These are phyloP conservation scores for Orcinus orca DNA, from an alignment of 2,113 vertebrate species.

Conservation along the genomic window DNA sequence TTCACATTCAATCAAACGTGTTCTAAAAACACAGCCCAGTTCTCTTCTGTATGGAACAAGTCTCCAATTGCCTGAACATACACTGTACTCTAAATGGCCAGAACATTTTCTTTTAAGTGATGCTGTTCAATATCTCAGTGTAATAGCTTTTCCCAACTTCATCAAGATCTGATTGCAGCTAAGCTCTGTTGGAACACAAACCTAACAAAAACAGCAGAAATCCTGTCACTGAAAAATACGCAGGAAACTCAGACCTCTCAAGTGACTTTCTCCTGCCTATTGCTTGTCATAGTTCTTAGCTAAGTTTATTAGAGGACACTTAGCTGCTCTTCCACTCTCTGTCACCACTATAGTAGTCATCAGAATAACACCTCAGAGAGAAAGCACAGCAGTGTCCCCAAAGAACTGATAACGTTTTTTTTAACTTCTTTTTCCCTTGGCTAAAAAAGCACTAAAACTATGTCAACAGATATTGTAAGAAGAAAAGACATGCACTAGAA, in stretches of 20 bases:
- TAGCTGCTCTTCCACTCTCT: neutral
- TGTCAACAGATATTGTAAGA: constrained; percentile 1
- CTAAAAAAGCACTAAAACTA: neutral
- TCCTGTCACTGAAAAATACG: neutral
- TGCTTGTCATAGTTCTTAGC: neutral
- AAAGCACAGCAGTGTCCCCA: neutral
- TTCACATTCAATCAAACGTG: neutral
- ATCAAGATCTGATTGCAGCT: neutral
- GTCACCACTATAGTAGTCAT: constrained; percentile 14
- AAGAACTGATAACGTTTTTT: neutral
- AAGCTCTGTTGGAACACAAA: neutral
- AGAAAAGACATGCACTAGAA: neutral
- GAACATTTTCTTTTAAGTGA: neutral
- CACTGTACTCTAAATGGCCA: neutral
- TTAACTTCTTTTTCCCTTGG: neutral
- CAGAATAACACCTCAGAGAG: constrained; percentile 20
- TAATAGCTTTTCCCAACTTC: neutral
- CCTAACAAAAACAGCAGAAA: neutral
- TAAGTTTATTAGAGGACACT: neutral
- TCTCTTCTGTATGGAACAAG: neutral
- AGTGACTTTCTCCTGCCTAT: neutral
- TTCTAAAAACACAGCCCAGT: neutral
- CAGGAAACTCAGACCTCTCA: neutral
- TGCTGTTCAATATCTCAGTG: neutral
- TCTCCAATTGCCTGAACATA: neutral